Evolutionary conservation across 2,113 vertebrate genomes (phyloP).

Genomic region (Leptodactylus fuscus): DNA sequence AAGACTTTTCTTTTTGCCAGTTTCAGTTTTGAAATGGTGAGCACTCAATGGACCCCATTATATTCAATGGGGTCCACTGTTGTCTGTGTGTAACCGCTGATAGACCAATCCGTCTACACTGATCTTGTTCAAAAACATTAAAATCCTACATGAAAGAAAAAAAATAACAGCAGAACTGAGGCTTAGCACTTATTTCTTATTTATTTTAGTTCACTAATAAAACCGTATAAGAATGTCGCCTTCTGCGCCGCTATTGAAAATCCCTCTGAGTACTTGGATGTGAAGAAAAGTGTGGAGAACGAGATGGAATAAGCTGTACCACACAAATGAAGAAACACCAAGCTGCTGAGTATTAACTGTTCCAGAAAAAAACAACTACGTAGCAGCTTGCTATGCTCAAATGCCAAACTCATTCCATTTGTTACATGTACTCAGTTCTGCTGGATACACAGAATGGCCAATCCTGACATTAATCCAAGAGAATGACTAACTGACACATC

Average conservation of each 20-base stretch:
- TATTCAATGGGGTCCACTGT: no score
- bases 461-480: constrained; percentile 27
- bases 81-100: no score
- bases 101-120: no score
- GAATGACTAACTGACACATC: background rate
- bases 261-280: background rate
- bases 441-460: constrained; percentile 24
- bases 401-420: constrained; percentile 52
- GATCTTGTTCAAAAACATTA: no score
- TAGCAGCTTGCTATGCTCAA: constrained; percentile 36
- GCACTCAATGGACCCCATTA: no score
- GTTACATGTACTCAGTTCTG: constrained; percentile 4
- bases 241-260: background rate
- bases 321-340: constrained; percentile 34
- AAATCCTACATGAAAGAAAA: no score
- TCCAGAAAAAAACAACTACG: constrained; percentile 11
- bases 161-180: background rate
- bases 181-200: background rate
- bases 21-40: no score
- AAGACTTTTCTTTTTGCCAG: no score
- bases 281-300: background rate
- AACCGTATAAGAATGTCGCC: background rate
- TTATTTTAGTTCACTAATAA: background rate
- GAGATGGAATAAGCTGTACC: constrained; percentile 32
- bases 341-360: constrained; percentile 42